Base-by-base conservation (phyloP, 2,113 vertebrate genomes). In the Brachyhypopomus occidentalis region DNA sequence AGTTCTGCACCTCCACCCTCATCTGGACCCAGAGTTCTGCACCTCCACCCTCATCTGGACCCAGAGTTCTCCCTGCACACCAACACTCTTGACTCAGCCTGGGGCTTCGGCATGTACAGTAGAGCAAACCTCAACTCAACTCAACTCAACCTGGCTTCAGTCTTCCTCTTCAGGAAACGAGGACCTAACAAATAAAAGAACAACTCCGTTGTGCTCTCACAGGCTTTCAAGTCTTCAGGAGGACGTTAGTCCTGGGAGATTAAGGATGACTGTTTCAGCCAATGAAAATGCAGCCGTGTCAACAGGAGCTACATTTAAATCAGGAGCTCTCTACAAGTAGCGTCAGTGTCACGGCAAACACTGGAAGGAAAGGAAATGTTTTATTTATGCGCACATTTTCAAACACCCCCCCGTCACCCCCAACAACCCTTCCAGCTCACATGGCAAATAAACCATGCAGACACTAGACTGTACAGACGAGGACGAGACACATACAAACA, bases 161-260 rank as follows among this genome's bases (percentile, higher is more conserved):
- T 25, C 30, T 25, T 36, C 58, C 63, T 72, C 20, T 14, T 9
- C 41, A 41, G 12, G 45, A 5, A 56, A 80, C 3, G 25, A 30
- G 30, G 69, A 72, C 56, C 72, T 38, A 72, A 83, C 41, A 77
- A 81, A 60, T 14, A 2, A 20, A n/a, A 63, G 17, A 36, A 45
- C 17, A 75, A 55, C 45, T 12, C 45, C 45, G 2, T 14, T 56
- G 60, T 56, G 45, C 64, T 48, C 41, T 22, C 8, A 5, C 8
- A 27, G 41, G 5, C 27, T 12, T 73, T 58, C 14, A 52, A 11
- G 41, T 45, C 1, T 45, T 45, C 2, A 45, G 41, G 9, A 45
- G 41, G 9, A 45, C 41, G 60, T 63, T 27, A 2, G 23, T 63
- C 11, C 2, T 5, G 25, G 14, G 25, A 5, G 62, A 0, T 64